These are phyloP conservation scores for Drosophila subpulchrella DNA, from an alignment of 1,140 invertebrate genomes.

Conservation along the genomic window DNA sequence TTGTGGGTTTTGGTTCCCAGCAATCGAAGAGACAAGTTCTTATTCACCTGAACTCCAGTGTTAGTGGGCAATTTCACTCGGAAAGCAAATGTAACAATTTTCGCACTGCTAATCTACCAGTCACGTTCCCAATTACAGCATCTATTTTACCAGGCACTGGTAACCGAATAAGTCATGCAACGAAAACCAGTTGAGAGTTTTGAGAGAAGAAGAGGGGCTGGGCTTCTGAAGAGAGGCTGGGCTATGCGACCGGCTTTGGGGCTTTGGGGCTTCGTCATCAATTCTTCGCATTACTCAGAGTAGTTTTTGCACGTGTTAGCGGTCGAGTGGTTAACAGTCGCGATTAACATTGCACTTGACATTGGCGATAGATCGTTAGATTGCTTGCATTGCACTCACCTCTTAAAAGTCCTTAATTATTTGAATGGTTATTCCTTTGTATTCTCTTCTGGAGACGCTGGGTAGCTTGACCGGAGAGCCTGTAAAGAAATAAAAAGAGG, in stretches of 20 bases:
- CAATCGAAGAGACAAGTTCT: conserved; percentile 34
- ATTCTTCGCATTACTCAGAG: conserved; percentile 28
- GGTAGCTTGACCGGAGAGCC: conserved; percentile 62
- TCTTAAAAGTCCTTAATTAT: conserved; percentile 80
- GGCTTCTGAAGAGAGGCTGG: no score
- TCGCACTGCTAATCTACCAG: conserved; percentile 25
- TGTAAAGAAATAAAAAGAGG: conserved; percentile 35
- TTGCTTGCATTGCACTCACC: conserved; percentile 45
- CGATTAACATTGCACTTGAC: conserved; percentile 38
- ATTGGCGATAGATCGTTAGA: conserved; percentile 18
- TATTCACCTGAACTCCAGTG: conserved; percentile 40
- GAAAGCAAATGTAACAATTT: conserved; percentile 47
- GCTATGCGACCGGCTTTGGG: conserved; percentile 19
- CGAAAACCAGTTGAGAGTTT: conserved; percentile 43
- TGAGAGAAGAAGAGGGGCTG: conserved; percentile 10
- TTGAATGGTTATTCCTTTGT: conserved; percentile 30
- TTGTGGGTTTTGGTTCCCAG: conserved; percentile 30
- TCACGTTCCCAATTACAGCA: conserved; percentile 47
- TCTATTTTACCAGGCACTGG: conserved; percentile 22
- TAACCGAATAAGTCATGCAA: conserved; percentile 15
- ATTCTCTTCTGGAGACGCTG: conserved; percentile 7
- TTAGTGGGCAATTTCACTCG: conserved; percentile 34
- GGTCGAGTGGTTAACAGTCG: conserved; percentile 11
- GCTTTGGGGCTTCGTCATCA: conserved; percentile 28
- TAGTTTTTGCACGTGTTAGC: conserved; percentile 32